Conservation (phyloP, 2,888 invertebrate genomes). For the Gibbula magus region DNA sequence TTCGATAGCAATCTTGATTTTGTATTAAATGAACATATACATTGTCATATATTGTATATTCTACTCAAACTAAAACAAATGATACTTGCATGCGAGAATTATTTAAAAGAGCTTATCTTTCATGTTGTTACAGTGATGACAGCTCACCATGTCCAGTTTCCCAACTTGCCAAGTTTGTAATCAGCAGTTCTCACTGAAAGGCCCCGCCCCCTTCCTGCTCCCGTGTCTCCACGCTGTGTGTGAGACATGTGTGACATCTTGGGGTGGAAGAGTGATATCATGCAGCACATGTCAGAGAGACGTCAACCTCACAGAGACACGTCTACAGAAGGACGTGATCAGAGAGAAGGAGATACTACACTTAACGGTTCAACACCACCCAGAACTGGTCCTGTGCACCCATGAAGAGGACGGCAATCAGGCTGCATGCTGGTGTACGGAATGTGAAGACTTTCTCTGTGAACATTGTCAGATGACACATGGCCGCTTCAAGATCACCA, state of each 20-base stretch:
- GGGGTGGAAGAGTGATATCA: neutral
- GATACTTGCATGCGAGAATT: too few relatives aligned
- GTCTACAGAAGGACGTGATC: neutral
- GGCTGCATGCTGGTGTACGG: conserved; percentile 12
- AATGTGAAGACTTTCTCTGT: conserved; percentile 15
- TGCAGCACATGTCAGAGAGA: neutral
- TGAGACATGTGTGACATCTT: conserved; percentile 11
- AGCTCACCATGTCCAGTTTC: neutral
- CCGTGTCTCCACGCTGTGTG: conserved; percentile 7
- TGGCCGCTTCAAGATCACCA: neutral
- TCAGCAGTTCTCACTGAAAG: neutral
- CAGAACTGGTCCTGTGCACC: neutral
- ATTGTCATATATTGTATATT: too few relatives aligned
- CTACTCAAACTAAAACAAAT: too few relatives aligned
- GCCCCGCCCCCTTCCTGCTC: neutral
- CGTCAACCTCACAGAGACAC: neutral
- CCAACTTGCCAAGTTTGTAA: neutral
- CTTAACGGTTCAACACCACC: neutral
- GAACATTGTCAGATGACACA: neutral
- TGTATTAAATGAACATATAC: too few relatives aligned
- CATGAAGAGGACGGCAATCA: conserved; percentile 7
- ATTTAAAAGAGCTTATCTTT: too few relatives aligned
- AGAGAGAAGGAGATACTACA: neutral
- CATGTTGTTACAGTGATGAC: too few relatives aligned
- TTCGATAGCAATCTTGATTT: too few relatives aligned